phyloP scores from a whole-genome alignment of 2,888 invertebrate genomes.

The Dolomedes plantarius region DNA sequence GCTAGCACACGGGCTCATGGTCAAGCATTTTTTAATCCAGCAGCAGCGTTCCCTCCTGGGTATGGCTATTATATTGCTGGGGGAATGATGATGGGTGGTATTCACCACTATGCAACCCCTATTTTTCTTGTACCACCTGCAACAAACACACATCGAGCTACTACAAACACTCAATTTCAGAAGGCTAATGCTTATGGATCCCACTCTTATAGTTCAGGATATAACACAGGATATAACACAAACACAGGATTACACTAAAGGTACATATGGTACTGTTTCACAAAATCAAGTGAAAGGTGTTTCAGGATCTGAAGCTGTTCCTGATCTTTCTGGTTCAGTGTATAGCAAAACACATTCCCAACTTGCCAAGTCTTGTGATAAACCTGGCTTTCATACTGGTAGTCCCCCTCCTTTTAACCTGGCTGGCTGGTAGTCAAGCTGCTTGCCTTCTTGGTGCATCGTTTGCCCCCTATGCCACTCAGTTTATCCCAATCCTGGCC shows the following conservation, averaged over 20 bases:
- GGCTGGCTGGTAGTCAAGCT: constrained; percentile 80
- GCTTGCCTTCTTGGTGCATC: constrained; percentile 80
- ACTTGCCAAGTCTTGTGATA: constrained; percentile 86
- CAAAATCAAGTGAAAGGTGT: constrained; percentile 79
- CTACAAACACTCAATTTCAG: constrained; percentile 83
- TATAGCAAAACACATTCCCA: too few relatives aligned
- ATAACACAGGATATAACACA: constrained; percentile 80
- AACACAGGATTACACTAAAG: constrained; percentile 79
- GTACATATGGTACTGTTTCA: constrained; percentile 78
- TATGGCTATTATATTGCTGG: constrained; percentile 84
- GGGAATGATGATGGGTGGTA: constrained; percentile 72
- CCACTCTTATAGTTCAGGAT: constrained; percentile 80
- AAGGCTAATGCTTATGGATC: constrained; percentile 75
- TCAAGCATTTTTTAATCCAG: constrained; percentile 79
- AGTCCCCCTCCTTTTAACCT: constrained; percentile 92
- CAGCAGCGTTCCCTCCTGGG: constrained; percentile 82
- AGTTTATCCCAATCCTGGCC: too few relatives aligned
- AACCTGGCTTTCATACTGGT: too few relatives aligned
- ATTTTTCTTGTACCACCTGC: constrained; percentile 81
- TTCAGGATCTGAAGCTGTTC: constrained; percentile 77
- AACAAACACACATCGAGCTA: constrained; percentile 84
- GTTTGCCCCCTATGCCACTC: constrained; percentile 78
- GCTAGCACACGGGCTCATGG: constrained; percentile 80
- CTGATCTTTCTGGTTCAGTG: constrained; percentile 86
- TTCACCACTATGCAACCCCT: constrained; percentile 67